These are phyloP conservation scores for Microcebus ravelobensis DNA, from an alignment of 2,113 vertebrate species.

Conservation along the genomic window DNA sequence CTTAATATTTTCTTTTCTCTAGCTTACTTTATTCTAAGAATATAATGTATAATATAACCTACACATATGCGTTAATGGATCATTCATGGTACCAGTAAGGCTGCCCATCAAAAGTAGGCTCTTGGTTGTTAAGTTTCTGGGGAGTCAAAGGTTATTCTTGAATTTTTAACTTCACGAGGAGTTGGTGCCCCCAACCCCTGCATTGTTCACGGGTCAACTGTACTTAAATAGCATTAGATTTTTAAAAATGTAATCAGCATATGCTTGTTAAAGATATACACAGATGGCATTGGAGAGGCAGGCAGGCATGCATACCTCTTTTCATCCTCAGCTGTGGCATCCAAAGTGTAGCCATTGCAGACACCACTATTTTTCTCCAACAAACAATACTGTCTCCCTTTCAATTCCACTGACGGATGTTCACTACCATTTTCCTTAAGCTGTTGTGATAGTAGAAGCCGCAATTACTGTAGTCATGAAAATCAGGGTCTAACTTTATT, in stretches of 20 bases:
- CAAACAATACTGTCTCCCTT: not conserved
- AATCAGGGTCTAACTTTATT: not conserved
- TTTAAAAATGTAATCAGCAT: not conserved
- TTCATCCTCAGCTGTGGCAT: not conserved
- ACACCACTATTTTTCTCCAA: not conserved
- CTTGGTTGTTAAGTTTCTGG: not conserved
- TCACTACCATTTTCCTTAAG: not conserved
- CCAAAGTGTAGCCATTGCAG: rapidly evolving
- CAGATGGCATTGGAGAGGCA: too few species aligned
- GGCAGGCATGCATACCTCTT: not conserved
- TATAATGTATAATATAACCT: not conserved
- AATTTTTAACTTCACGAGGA: not conserved
- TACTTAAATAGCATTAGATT: not conserved
- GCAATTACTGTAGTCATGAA: not conserved
- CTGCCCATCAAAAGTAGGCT: not conserved
- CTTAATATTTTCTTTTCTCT: not conserved
- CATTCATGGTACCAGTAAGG: not conserved
- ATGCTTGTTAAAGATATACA: not conserved
- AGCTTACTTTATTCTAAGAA: not conserved
- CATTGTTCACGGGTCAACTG: not conserved
- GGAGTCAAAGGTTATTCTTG: not conserved
- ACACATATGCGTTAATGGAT: not conserved
- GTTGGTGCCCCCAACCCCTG: not conserved
- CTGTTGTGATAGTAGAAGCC: not conserved
- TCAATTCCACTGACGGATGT: not conserved